Evolutionary conservation across 2,888 invertebrate genomes (phyloP).

Genomic region (Linnaemya vulpina): DNA sequence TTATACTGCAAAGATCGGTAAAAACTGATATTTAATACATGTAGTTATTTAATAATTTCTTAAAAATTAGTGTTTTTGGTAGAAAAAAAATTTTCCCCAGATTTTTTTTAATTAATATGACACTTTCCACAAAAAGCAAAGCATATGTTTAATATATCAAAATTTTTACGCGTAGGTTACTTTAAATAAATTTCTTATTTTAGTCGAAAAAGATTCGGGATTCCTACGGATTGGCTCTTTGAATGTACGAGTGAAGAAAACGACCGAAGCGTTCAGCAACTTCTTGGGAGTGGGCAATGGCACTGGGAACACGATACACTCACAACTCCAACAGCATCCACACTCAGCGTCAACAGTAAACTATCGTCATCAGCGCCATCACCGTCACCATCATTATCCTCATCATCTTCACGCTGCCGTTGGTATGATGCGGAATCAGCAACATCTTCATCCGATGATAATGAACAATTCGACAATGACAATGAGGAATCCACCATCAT

Average conservation of each 20-base stretch:
- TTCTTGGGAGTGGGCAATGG: slow-evolving; percentile 91
- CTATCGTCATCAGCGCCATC: slow-evolving; percentile 83
- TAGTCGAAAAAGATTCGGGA: slow-evolving; percentile 92
- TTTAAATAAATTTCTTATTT: slow-evolving; percentile 76
- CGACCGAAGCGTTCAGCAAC: slow-evolving; percentile 95
- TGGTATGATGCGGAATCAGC: slow-evolving; percentile 81
- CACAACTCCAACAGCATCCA: slow-evolving; percentile 68
- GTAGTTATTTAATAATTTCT: too few species aligned
- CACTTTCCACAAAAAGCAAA: too few species aligned
- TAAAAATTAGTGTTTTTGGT: too few species aligned
- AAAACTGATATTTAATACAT: too few species aligned
- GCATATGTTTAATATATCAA: too few species aligned
- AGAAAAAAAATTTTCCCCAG: too few species aligned
- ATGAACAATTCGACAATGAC: slow-evolving; percentile 72
- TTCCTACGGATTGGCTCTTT: slow-evolving; percentile 96
- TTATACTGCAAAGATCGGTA: too few species aligned
- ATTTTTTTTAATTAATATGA: too few species aligned
- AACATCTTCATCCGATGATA: slow-evolving; percentile 77
- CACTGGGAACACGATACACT: slow-evolving; percentile 82
- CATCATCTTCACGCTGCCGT: slow-evolving; percentile 78
- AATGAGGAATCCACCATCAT: slow-evolving; percentile 68
- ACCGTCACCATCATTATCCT: slow-evolving; percentile 82
- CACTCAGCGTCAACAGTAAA: slow-evolving; percentile 74
- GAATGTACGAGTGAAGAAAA: slow-evolving; percentile 95
- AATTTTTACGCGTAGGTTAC: too few species aligned